Evolutionary conservation across 2,113 vertebrate species (phyloP).

Genomic region (Tragelaphus scriptus): DNA sequence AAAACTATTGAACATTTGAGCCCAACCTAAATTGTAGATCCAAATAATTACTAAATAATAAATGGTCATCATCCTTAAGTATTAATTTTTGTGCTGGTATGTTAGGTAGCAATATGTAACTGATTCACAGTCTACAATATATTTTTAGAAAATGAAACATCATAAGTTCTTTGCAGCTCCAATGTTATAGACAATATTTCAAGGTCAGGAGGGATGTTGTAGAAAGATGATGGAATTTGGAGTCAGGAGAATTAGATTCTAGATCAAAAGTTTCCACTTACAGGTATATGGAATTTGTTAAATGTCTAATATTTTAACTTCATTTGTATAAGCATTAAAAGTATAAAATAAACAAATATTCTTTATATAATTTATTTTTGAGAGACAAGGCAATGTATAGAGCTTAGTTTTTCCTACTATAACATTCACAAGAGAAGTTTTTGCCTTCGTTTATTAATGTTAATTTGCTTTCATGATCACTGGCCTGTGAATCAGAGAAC

Average conservation of each 20-base stretch:
- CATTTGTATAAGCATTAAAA: not conserved
- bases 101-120: not conserved
- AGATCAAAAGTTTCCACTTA: not conserved
- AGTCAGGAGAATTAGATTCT: not conserved
- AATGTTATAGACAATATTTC: not conserved
- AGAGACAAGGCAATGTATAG: not conserved
- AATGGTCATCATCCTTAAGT: not conserved
- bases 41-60: not conserved
- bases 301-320: not conserved
- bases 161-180: not conserved
- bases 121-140: not conserved
- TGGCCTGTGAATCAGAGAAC: not conserved
- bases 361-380: not conserved
- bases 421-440: not conserved
- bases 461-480: not conserved
- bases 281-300: not conserved
- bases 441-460: not conserved
- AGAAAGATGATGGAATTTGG: not conserved
- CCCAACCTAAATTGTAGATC: not conserved
- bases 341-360: not conserved
- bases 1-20: not conserved
- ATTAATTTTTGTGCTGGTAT: not conserved
- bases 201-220: not conserved
- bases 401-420: not conserved
- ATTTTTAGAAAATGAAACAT: not conserved